Percentiles rank a stretch among this genome's conserved stretches.
Conservation (phyloP, 2,113 vertebrate species). For the Corythornis madagascariensis region DNA sequence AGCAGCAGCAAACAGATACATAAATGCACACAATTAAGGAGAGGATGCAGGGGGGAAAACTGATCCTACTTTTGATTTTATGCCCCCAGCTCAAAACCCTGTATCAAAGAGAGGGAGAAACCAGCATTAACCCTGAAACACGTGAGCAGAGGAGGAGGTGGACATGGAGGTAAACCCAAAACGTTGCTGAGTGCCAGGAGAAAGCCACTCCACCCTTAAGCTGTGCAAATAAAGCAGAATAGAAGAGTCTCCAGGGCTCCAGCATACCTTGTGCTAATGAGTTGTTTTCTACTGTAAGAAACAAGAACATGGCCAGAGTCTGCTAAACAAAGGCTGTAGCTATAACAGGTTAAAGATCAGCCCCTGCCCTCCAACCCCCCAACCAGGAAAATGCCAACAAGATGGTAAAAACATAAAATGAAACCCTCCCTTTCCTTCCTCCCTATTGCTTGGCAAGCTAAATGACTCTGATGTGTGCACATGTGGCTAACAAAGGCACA, state of each 20-base stretch:
- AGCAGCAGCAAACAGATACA: not conserved
- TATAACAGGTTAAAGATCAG: not conserved
- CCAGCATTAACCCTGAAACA: not conserved
- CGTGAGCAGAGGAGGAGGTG: not conserved
- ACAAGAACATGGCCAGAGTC: not conserved
- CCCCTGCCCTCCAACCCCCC: not conserved
- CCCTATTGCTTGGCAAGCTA: not conserved
- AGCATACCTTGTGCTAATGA: conserved; percentile 36
- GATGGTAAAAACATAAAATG: not conserved
- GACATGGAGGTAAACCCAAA: not conserved
- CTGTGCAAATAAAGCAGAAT: not conserved
- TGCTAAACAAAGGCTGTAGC: not conserved
- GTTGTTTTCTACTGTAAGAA: conserved; percentile 48
- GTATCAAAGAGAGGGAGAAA: not conserved
- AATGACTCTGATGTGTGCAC: accelerated
- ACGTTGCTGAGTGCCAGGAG: not conserved
- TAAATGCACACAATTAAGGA: not conserved
- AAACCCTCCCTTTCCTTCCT: not conserved
- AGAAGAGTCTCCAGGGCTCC: not conserved
- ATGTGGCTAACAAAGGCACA: accelerated
- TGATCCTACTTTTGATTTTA: not conserved
- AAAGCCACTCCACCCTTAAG: not conserved
- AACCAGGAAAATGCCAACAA: not conserved
- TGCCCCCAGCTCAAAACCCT: not conserved
- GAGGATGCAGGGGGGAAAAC: not conserved